Base-by-base conservation (phyloP, 2,888 invertebrate species). In the Carterocephalus palaemon region DNA sequence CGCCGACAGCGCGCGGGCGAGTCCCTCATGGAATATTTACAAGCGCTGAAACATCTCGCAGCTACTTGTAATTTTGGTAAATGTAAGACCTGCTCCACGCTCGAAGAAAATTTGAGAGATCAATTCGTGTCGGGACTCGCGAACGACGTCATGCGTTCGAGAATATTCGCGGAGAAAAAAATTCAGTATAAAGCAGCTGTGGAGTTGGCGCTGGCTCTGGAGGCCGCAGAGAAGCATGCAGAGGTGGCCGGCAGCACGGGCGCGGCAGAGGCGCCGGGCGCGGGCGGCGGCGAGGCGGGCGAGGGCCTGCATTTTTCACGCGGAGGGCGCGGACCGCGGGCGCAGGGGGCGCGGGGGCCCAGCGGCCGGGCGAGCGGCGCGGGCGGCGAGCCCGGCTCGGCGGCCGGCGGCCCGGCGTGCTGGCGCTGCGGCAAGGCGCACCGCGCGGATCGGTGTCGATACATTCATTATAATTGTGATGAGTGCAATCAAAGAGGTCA, bases 161-260 rank as follows among this genome's bases (percentile, higher is more conserved):
- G 60, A 13, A 37, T 66, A 3, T 66, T 64, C 29, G 57, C 60
- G 1, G 63, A 60, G 31, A 45, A 33, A 12, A 42, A 46, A 0
- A 15, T 62, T 1, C 36, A 52, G 13, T 62, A 58, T 43, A 53
- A 53, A 23, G 33, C 46, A 13, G 59, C 55, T 3, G 57, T 60
- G 49, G 60, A 64, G 38, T 46, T 60, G 31, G 59, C 60, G 41
- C 28, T 55, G n/a, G 57, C 51, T 6, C 26, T 51, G 39, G 52
- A 47, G 31, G 54, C 54, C 2, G 53, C 52, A 12, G 36, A 24
- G 36, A 37, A 37, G 9, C 36, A 37, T 12, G 36, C 24, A 9
- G 36, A 37, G 24, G 24, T 37, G 24, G 12, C 10, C 24, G 36
- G 10, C 8, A 12, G 17, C 15, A 4, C 7, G 22, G 22, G 24